Conservation (phyloP, 2,888 invertebrate genomes). For the Tribolium freemani region DNA sequence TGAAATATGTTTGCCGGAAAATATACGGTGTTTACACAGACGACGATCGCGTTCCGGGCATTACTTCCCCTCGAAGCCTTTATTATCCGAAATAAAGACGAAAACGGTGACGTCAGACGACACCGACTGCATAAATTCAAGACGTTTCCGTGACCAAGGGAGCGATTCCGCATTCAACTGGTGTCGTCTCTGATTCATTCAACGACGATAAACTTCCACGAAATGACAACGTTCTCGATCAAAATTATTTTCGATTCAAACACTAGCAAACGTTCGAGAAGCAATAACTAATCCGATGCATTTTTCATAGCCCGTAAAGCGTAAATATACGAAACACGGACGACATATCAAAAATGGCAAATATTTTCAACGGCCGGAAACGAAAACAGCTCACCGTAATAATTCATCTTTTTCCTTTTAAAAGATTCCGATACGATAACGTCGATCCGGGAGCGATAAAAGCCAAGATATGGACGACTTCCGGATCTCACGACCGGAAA, state of each 20-base stretch:
- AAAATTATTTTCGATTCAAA: neutral
- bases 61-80: slow-evolving; percentile 7
- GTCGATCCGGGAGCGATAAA: slow-evolving; percentile 24
- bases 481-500: slow-evolving; percentile 38
- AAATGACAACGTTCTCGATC: slow-evolving; percentile 14
- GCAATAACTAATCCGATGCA: slow-evolving; percentile 50
- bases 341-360: slow-evolving; percentile 33
- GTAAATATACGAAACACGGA: slow-evolving; percentile 47
- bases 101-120: slow-evolving; percentile 27
- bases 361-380: slow-evolving; percentile 35
- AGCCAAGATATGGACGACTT: slow-evolving; percentile 25
- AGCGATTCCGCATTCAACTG: slow-evolving; percentile 37
- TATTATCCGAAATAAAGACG: slow-evolving; percentile 19
- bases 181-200: slow-evolving; percentile 31
- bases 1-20: slow-evolving; percentile 31
- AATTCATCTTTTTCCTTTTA: slow-evolving; percentile 31
- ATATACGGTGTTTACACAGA: slow-evolving; percentile 28
- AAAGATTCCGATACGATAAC: slow-evolving; percentile 7
- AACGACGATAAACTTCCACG: slow-evolving; percentile 25
- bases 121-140: slow-evolving; percentile 25
- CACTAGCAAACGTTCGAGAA: neutral
- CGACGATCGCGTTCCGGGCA: slow-evolving; percentile 25
- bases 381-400: slow-evolving; percentile 44
- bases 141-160: slow-evolving; percentile 26
- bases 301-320: slow-evolving; percentile 57